These are phyloP conservation scores for Pangasius macronema DNA, from an alignment of 2,797 vertebrate species.

Conservation along the genomic window DNA sequence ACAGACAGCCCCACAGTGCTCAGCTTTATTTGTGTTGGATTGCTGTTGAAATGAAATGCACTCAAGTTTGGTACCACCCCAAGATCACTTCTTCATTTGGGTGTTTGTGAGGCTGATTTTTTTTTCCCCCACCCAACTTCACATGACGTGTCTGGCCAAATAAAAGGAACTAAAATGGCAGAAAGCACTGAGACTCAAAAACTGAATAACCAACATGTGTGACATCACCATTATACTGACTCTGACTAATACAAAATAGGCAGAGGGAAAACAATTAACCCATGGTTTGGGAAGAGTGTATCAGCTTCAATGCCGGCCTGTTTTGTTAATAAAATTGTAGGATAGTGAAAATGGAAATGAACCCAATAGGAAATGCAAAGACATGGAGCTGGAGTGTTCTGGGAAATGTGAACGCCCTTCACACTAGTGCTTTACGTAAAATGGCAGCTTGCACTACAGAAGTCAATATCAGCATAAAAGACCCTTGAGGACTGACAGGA, in stretches of 20 bases:
- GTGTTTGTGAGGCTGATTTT: not conserved
- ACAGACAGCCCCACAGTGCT: not conserved
- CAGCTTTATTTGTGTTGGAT: not conserved
- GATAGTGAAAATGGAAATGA: slow-evolving; percentile 2
- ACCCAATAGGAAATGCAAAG: not conserved
- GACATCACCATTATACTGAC: not conserved
- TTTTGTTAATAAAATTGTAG: slow-evolving; percentile 21
- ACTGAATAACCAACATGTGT: not conserved
- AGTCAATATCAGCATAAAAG: not conserved
- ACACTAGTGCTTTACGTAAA: not conserved
- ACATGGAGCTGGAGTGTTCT: not conserved
- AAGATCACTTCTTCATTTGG: not conserved
- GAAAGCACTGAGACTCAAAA: not conserved
- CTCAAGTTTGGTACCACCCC: not conserved
- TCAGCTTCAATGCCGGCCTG: not conserved
- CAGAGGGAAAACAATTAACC: not conserved
- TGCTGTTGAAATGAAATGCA: not conserved
- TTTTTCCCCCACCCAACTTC: not conserved
- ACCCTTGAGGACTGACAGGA: slow-evolving; percentile 1
- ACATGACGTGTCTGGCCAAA: not conserved
- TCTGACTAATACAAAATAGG: not conserved
- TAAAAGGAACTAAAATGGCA: not conserved
- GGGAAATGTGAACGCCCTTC: not conserved
- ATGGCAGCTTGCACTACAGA: not conserved
- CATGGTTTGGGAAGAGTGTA: not conserved